Conservation (phyloP, 2,888 invertebrate genomes). For the Actias luna region DNA sequence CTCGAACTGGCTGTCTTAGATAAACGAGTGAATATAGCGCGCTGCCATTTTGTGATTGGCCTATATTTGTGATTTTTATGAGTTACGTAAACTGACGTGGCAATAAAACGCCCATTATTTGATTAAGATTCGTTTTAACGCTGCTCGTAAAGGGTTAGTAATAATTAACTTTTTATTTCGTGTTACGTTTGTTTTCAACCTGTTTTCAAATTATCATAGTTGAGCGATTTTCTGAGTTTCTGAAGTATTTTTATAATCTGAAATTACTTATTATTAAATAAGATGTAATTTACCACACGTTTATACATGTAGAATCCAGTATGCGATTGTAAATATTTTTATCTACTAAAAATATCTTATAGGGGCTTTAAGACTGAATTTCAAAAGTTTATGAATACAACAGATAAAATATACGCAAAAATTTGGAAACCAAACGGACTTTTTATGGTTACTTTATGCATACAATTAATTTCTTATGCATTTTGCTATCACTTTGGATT, state of each 20-base stretch:
- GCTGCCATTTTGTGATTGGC: constrained; percentile 45
- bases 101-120: constrained; percentile 45
- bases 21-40: constrained; percentile 27
- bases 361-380: too few relatives aligned
- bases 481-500: background rate
- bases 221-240: background rate
- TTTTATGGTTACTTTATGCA: background rate
- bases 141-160: constrained; percentile 21
- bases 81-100: constrained; percentile 31
- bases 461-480: background rate
- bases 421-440: too few relatives aligned
- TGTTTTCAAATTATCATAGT: background rate
- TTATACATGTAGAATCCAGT: too few relatives aligned
- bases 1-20: constrained; percentile 47
- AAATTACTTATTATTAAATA: background rate
- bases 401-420: too few relatives aligned
- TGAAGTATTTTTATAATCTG: background rate
- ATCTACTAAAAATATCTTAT: too few relatives aligned
- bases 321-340: too few relatives aligned
- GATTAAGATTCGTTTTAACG: constrained; percentile 39
- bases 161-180: constrained; percentile 14
- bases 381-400: too few relatives aligned
- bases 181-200: background rate
- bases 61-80: constrained; percentile 47
- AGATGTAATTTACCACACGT: background rate